Evolutionary conservation across 2,797 vertebrate genomes (phyloP).

Genomic region (Galagoides demidoff): DNA sequence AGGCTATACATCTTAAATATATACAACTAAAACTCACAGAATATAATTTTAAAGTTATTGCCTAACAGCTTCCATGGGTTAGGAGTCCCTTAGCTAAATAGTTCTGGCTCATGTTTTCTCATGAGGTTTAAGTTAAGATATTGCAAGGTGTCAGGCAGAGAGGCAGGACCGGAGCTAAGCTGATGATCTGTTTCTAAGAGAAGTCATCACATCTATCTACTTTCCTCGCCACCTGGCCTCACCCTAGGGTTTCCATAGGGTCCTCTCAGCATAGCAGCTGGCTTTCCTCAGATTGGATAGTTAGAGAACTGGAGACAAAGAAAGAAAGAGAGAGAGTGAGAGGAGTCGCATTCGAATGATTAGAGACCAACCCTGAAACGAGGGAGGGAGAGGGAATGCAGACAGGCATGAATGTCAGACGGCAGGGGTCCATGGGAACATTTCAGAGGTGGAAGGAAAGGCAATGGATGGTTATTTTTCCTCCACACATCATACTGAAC

Average conservation of each 20-base stretch:
- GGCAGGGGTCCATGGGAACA: not conserved
- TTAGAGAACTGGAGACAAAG: not conserved
- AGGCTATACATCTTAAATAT: not conserved
- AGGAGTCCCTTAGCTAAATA: not conserved
- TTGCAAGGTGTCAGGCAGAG: not conserved
- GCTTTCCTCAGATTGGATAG: not conserved
- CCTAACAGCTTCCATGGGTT: not conserved
- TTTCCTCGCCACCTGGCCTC: not conserved
- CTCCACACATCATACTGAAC: not conserved
- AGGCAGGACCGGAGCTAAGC: not conserved
- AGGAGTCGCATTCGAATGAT: not conserved
- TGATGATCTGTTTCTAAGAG: not conserved
- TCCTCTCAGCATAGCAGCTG: not conserved
- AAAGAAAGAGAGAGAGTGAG: not conserved
- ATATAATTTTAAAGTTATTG: not conserved
- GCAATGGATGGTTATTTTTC: not conserved
- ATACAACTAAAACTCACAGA: too few species aligned
- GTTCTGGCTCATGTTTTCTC: not conserved
- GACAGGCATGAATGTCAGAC: not conserved
- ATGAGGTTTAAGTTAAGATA: not conserved
- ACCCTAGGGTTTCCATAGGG: not conserved
- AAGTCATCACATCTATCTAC: not conserved
- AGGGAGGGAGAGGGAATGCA: fast-evolving
- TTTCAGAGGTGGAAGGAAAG: not conserved
- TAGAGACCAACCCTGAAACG: not conserved